These are phyloP conservation scores for Halocaridina rubra DNA, from an alignment of 2,888 invertebrate species.

Conservation along the genomic window DNA sequence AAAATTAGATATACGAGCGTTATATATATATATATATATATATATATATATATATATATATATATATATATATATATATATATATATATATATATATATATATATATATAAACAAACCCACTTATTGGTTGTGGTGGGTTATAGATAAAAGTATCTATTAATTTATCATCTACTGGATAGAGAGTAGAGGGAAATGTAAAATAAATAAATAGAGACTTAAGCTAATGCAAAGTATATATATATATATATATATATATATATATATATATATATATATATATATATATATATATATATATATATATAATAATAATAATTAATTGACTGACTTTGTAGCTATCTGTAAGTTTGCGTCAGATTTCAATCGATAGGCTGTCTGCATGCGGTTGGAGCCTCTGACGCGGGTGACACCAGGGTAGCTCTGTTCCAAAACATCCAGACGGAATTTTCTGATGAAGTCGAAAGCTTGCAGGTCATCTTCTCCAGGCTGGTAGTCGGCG, in stretches of 20 bases:
- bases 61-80: no score
- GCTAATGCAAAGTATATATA: no score
- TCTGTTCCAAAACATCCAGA: constrained; percentile 65
- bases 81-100: no score
- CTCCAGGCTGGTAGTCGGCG: constrained; percentile 67
- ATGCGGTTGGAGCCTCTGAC: constrained; percentile 81
- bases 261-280: constrained; percentile 11
- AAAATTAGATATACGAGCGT: no score
- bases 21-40: no score
- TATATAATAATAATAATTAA: not conserved
- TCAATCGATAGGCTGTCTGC: constrained; percentile 84
- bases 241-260: not conserved
- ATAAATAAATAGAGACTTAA: no score
- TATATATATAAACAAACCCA: no score
- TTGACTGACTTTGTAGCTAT: constrained; percentile 76
- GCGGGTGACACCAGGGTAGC: constrained; percentile 73
- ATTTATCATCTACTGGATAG: no score
- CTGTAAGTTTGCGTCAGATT: constrained; percentile 79
- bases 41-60: no score
- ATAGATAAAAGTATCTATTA: no score
- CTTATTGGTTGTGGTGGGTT: no score
- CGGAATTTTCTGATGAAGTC: constrained; percentile 84
- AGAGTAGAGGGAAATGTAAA: no score
- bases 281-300: constrained; percentile 2
- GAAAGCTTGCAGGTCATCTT: constrained; percentile 83